phyloP scores from a whole-genome alignment of 2,113 vertebrate genomes.

The Psittacus erithacus region DNA sequence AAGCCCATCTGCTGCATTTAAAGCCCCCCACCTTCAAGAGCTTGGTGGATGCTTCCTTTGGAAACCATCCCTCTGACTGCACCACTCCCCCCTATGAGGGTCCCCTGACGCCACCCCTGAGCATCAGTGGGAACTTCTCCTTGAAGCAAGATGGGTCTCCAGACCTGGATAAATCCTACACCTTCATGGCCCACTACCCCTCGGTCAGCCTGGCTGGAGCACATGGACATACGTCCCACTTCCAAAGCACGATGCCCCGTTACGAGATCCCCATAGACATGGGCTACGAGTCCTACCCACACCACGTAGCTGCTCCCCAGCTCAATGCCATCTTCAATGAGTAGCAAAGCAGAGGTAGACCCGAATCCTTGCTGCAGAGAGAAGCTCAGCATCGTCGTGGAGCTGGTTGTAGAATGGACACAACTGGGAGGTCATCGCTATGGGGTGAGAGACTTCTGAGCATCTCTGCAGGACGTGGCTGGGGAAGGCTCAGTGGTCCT shows the following conservation, averaged over 20 bases:
- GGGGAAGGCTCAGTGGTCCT: background rate
- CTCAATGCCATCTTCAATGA: slow-evolving; percentile 88
- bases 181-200: slow-evolving; percentile 75
- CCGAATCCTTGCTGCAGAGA: background rate
- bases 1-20: slow-evolving; percentile 89
- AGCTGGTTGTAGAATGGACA: background rate
- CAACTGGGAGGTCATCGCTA: background rate
- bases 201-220: slow-evolving; percentile 74
- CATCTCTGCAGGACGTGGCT: background rate
- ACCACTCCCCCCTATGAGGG: slow-evolving; percentile 91
- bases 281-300: slow-evolving; percentile 85
- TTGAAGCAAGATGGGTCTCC: slow-evolving; percentile 92
- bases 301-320: slow-evolving; percentile 82
- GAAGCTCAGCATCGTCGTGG: background rate
- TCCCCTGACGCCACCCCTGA: slow-evolving; percentile 91
- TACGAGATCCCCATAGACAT: slow-evolving; percentile 92
- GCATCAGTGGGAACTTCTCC: slow-evolving; percentile 92
- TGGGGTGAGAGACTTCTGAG: background rate
- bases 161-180: slow-evolving; percentile 87
- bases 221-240: slow-evolving; percentile 81
- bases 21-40: slow-evolving; percentile 85
- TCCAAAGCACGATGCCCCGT: slow-evolving; percentile 76
- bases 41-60: slow-evolving; percentile 77
- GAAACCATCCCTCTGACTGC: slow-evolving; percentile 82
- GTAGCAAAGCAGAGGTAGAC: slow-evolving; percentile 26